Base-by-base conservation (phyloP, 2,113 vertebrate genomes). In the Hippocampus mohnikei region DNA sequence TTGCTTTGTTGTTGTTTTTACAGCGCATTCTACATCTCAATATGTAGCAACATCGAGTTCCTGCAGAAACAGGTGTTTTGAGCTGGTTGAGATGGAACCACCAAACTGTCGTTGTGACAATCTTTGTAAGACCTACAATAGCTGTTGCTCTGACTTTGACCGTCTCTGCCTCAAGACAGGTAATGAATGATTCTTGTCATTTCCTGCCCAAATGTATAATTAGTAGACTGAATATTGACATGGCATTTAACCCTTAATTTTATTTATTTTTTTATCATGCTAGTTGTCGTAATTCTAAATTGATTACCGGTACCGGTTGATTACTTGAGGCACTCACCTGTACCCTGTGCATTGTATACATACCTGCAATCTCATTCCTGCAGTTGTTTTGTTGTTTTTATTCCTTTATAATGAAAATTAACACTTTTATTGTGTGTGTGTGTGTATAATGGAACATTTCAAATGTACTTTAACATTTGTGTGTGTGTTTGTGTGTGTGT, bases 51-150 rank as follows among this genome's bases (percentile, higher is more conserved):
- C 91, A 61, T 95, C 94, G 0, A 95, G 94, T 70, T 98, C 97
- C 71, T 99, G 97, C 88, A 95, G 93, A 88, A 93, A 91, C 88
- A 93, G 97, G 83, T 99, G 97, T 82, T 99, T 97, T 85, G 96
- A 99, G 84, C 93, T 99, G 81, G 83, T 93, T 70, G 95, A 98
- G 81, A 81, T 81, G 46, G 93, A 95, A 25, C 88, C 94, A 25
- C 96, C 96, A 2, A 91, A 89, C 70, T 98, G 97, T 82, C 94
- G 96, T 71, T 99, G 97, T 84, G 97, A 99, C 91, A 99, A 98
- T 91, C 82, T 99, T 70, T 99, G 97, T 87, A 99, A 98, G 90
- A 98, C 95, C 70, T 98, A 97, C 84, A 94, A 92, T 89, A 93
- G 94, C 89, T 99, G 97, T 90, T 99, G 97, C 86, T 91, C 88